Conservation (phyloP, 2,113 vertebrate genomes). For the Engraulis encrasicolus region DNA sequence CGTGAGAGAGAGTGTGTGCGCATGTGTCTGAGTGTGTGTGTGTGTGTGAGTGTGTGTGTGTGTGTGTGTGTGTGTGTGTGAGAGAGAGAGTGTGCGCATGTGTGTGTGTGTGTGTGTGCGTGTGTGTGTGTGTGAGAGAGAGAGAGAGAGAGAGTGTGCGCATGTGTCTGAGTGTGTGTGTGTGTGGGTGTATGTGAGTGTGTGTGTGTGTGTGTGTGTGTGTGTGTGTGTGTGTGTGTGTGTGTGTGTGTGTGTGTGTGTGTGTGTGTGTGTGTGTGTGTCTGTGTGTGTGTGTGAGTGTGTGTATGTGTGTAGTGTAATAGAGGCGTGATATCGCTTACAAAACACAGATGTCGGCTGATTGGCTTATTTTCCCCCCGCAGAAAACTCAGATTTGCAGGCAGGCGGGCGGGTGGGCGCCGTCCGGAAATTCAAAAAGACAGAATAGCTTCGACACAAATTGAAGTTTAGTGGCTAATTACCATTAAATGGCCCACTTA, state of each 20-base stretch:
- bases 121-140: slow-evolving; percentile 19
- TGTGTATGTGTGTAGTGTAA: slow-evolving; percentile 23
- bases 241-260: slow-evolving; percentile 7
- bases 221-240: slow-evolving; percentile 11
- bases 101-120: slow-evolving; percentile 7
- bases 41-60: slow-evolving; percentile 11
- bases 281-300: slow-evolving; percentile 6
- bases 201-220: slow-evolving; percentile 11
- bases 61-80: slow-evolving; percentile 7
- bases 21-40: slow-evolving; percentile 15
- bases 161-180: slow-evolving; percentile 9
- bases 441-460: slow-evolving; percentile 70
- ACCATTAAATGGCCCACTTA: slow-evolving; percentile 74
- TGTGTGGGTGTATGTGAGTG: slow-evolving; percentile 8
- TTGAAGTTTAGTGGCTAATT: slow-evolving; percentile 75
- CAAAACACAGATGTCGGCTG: slow-evolving; percentile 57
- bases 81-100: too few species aligned
- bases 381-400: slow-evolving; percentile 50
- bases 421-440: slow-evolving; percentile 63
- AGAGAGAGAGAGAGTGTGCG: too few species aligned
- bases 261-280: slow-evolving; percentile 12
- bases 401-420: too few species aligned
- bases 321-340: slow-evolving; percentile 22
- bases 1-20: too few species aligned
- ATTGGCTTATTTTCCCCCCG: slow-evolving; percentile 42